Evolutionary conservation across 2,113 vertebrate species (phyloP).

Genomic region (Tetrao urogallus): DNA sequence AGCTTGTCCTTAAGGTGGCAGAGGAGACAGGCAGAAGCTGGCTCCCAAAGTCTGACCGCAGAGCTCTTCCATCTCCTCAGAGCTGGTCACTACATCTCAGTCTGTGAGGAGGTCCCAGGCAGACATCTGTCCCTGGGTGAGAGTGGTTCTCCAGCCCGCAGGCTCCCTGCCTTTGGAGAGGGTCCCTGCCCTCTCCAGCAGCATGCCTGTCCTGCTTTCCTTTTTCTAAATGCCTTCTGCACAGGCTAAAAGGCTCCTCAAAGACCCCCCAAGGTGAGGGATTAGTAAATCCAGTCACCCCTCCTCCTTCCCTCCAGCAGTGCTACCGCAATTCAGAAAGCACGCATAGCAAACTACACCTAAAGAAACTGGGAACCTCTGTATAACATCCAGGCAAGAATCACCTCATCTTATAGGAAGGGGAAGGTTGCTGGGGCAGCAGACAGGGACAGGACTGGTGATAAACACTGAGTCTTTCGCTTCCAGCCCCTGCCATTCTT

Average conservation of each 20-base stretch:
- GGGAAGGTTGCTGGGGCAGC: neutral
- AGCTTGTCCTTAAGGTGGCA: neutral
- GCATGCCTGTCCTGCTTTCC: neutral
- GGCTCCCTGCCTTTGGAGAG: neutral
- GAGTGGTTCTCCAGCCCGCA: accelerated
- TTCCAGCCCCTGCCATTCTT: conserved; percentile 46
- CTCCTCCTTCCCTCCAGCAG: neutral
- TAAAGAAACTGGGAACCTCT: neutral
- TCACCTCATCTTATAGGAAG: neutral
- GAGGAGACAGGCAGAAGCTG: neutral
- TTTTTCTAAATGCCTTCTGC: neutral
- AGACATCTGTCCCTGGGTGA: neutral
- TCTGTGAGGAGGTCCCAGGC: neutral
- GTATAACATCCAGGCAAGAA: neutral
- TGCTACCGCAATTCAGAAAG: neutral
- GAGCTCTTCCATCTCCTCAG: neutral
- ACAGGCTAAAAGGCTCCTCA: neutral
- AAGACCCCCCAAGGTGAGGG: neutral
- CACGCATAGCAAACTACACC: neutral
- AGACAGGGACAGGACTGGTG: conserved; percentile 1
- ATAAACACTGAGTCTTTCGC: conserved; percentile 47
- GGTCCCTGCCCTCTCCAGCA: neutral
- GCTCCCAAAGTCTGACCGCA: neutral
- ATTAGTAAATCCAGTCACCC: neutral
- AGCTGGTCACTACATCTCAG: neutral